Conservation (phyloP, 2,113 vertebrate species). For the Empidonax alnorum region DNA sequence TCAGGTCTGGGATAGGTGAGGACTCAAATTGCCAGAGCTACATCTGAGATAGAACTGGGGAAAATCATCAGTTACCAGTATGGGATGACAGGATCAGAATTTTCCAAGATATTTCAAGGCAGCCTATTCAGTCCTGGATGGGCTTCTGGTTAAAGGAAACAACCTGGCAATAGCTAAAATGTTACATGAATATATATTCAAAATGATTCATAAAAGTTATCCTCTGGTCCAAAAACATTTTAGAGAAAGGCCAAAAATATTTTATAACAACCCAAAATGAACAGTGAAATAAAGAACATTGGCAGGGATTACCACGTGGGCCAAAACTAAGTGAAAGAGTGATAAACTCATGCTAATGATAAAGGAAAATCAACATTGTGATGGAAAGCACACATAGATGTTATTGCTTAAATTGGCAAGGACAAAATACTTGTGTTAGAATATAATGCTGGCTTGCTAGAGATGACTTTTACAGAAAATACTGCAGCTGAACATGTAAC, state of each 20-base stretch:
- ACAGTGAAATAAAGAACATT: not conserved
- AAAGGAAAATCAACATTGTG: conserved; percentile 1
- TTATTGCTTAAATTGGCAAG: not conserved
- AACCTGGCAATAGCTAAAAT: not conserved
- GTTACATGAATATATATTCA: not conserved
- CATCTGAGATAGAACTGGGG: not conserved
- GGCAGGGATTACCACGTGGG: not conserved
- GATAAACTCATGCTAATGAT: conserved; percentile 7
- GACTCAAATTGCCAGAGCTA: not conserved
- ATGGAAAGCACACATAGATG: not conserved
- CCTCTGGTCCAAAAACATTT: not conserved
- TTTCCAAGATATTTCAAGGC: not conserved
- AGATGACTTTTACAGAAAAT: conserved; percentile 9
- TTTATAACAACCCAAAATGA: not conserved
- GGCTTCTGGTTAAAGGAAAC: not conserved
- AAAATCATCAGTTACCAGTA: not conserved
- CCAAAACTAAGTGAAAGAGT: not conserved
- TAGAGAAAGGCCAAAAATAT: not conserved
- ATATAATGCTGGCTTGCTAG: not conserved
- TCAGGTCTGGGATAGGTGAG: not conserved
- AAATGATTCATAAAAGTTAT: not conserved
- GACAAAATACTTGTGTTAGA: not conserved
- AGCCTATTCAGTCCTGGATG: not conserved
- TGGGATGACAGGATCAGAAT: not conserved
- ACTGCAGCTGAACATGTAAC: not conserved